phyloP scores from a whole-genome alignment of 2,113 vertebrate genomes.

The Erythrocercus mccallii region DNA sequence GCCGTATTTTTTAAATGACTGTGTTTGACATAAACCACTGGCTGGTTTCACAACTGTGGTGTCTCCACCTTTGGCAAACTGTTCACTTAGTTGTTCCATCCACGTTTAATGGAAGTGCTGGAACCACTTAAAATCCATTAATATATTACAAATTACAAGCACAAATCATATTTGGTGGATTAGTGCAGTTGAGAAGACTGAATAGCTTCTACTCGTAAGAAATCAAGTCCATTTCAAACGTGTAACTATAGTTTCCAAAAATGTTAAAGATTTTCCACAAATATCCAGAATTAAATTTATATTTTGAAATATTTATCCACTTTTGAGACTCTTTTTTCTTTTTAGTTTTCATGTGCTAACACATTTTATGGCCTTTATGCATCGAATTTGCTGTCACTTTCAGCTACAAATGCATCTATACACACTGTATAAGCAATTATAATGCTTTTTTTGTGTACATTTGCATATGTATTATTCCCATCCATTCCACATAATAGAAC shows the following conservation, averaged over 20 bases:
- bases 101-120: slow-evolving; percentile 59
- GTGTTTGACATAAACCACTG: slow-evolving; percentile 63
- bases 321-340: not conserved
- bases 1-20: not conserved
- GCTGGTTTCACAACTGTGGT: slow-evolving; percentile 41
- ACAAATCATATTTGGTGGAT: not conserved
- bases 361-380: not conserved
- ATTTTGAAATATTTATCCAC: not conserved
- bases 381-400: not conserved
- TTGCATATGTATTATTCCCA: not conserved
- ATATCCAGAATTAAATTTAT: not conserved
- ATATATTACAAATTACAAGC: slow-evolving; percentile 25
- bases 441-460: not conserved
- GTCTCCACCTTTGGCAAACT: slow-evolving; percentile 51
- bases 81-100: not conserved
- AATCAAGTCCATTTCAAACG: not conserved
- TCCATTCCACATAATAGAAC: not conserved
- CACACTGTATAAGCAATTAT: not conserved
- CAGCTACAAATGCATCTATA: not conserved
- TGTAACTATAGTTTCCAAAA: not conserved
- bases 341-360: not conserved
- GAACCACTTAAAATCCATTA: slow-evolving; percentile 59
- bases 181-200: not conserved
- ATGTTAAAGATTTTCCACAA: not conserved
- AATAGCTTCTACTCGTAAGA: not conserved